phyloP scores from a whole-genome alignment of 2,797 vertebrate species.

The Euthynnus affinis region DNA sequence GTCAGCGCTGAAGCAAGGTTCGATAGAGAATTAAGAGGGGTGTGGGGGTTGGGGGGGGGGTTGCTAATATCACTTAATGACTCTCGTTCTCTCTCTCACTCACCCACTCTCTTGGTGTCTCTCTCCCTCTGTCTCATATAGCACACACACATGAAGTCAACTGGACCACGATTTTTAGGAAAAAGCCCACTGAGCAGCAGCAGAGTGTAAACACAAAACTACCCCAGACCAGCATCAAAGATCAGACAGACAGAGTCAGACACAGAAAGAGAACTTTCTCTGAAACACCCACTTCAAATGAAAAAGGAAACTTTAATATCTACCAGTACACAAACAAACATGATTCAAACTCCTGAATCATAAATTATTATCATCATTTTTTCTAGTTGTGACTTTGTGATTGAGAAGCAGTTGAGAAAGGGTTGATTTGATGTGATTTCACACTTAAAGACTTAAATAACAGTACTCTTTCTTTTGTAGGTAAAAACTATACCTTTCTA shows the following conservation, averaged over 20 bases:
- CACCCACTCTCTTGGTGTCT: neutral
- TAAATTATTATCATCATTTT: too few species aligned
- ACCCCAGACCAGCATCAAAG: conserved; percentile 5
- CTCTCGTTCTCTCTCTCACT: conserved; percentile 24
- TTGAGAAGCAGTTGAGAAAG: neutral
- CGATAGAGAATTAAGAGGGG: conserved; percentile 42
- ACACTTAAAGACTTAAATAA: too few species aligned
- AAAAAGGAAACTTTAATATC: neutral
- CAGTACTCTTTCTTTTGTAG: too few species aligned
- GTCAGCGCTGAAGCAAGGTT: conserved; percentile 61
- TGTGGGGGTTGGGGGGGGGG: neutral
- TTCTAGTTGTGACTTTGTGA: too few species aligned
- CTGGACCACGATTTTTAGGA: conserved; percentile 43
- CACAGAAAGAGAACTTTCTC: neutral
- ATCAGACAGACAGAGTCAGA: neutral
- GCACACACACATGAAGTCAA: conserved; percentile 45
- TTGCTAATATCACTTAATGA: conserved; percentile 19
- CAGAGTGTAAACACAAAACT: conserved; percentile 46
- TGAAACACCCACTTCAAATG: neutral
- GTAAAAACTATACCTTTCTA: too few species aligned
- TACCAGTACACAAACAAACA: too few species aligned
- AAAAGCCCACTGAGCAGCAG: conserved; percentile 31
- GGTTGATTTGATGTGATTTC: neutral
- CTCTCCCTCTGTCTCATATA: conserved; percentile 18
- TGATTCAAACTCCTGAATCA: too few species aligned